Percentiles rank a stretch among this genome's conserved stretches.
Evolutionary conservation across 2,888 invertebrate species (phyloP).

Genomic region (Ophion ventricosus): DNA sequence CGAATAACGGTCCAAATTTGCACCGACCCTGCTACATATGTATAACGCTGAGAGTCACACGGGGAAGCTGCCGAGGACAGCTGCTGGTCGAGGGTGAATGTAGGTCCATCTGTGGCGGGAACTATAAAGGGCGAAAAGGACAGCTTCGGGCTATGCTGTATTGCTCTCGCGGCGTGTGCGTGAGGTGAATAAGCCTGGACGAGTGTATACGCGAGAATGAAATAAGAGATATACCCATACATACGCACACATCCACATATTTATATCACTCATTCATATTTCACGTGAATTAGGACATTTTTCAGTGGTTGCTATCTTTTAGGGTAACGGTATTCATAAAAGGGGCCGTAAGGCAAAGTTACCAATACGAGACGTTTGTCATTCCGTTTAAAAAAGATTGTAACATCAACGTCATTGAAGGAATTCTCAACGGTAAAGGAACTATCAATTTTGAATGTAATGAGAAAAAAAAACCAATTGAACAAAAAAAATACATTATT

Average conservation of each 20-base stretch:
- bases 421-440: background rate
- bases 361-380: background rate
- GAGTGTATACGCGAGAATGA: slow-evolving; percentile 32
- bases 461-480: too few relatives aligned
- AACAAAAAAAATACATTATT: too few relatives aligned
- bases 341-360: background rate
- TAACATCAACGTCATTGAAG: background rate
- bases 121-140: slow-evolving; percentile 54
- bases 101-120: slow-evolving; percentile 55
- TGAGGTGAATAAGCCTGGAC: slow-evolving; percentile 10
- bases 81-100: slow-evolving; percentile 35
- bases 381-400: background rate
- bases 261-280: background rate
- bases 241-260: background rate
- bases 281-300: background rate
- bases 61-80: slow-evolving; percentile 20
- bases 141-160: slow-evolving; percentile 25
- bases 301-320: background rate
- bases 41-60: background rate
- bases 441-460: too few relatives aligned
- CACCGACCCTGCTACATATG: slow-evolving; percentile 6
- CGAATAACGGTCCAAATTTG: slow-evolving; percentile 21
- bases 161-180: background rate
- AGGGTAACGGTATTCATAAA: background rate
- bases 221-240: slow-evolving; percentile 27